Base-by-base conservation (phyloP, 37 sponge, comb jelly and placozoan species). In the Corticium candelabrum region DNA sequence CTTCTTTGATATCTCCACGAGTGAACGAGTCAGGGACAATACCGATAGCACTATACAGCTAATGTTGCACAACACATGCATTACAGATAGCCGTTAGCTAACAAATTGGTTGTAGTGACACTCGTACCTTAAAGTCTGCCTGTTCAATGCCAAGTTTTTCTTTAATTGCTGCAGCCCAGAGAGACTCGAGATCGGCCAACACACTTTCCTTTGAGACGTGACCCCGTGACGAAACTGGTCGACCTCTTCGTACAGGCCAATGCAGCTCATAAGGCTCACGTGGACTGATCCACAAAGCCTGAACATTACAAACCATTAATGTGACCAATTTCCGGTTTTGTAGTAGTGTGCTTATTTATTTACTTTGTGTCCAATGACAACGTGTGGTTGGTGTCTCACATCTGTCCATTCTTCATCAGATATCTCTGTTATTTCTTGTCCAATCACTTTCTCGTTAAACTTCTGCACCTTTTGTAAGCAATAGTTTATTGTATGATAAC, bases 141-240 rank as follows among this genome's bases (percentile, higher is more conserved):
- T 37, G 67, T 4, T 38, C 40, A 2, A 91, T 86, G 21, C 84
- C 84, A 1, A 89, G 81, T 40, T 77, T 82, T 30, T 89, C 88
- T 34, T 86, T 78, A 56, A 95, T 84, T 21, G 90, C 93, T 34
- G 76, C 69, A 1, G 80, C 83, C 96, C 96, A 95, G 34, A 95
- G 75, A 74, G 87, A 89, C 67, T 91, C 92, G 37, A 95, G 76
- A 73, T 81, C 78, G 39, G 77, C 78, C 37, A 89, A 68, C 40
- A 95, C 84, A 41, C 62, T 39, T 41, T 76, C 74, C 31, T 69
- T 41, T 1, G 21, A 37, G 21, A 77, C 15, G n/a, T n/a, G n/a
- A n/a, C n/a, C n/a, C n/a, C n/a, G n/a, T 1, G 41, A 34, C 0
- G 82, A 70, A 41, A 88, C 87, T 15, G 90, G 75, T 3, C 78